Percentiles rank a stretch among this genome's conserved stretches.
Conservation (phyloP, 2,113 vertebrate species). For the Acinonyx jubatus region DNA sequence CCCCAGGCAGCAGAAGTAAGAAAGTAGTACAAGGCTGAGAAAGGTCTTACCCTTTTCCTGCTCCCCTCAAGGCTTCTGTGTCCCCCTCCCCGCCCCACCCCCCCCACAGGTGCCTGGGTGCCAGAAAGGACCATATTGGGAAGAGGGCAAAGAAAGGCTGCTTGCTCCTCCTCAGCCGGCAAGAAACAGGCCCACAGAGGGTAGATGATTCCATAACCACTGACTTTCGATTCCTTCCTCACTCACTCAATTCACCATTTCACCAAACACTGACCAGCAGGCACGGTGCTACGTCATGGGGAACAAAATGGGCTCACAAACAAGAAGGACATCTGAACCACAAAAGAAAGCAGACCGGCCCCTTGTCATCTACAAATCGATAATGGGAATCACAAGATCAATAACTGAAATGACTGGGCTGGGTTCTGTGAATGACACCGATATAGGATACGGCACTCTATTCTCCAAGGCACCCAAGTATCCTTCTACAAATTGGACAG, state of each 20-base stretch:
- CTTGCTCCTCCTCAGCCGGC: background rate
- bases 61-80: background rate
- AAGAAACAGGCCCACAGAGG: background rate
- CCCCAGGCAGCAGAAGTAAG: background rate
- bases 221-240: background rate
- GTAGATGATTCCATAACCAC: fast-evolving
- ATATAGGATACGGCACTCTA: fast-evolving
- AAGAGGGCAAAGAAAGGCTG: background rate
- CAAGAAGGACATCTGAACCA: background rate
- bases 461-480: background rate
- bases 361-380: fast-evolving
- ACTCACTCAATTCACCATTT: background rate
- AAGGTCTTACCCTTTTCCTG: background rate
- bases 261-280: background rate
- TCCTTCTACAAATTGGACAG: background rate
- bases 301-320: background rate
- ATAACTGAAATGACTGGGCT: background rate
- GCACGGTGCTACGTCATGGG: background rate
- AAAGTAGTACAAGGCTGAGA: background rate
- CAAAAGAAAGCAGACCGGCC: background rate
- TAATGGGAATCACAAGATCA: background rate
- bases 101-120: no score
- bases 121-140: no score
- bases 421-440: background rate
- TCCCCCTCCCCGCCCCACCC: no score